Evolutionary conservation across 2,113 vertebrate species (phyloP).

Genomic region (Heloderma charlesbogerti): DNA sequence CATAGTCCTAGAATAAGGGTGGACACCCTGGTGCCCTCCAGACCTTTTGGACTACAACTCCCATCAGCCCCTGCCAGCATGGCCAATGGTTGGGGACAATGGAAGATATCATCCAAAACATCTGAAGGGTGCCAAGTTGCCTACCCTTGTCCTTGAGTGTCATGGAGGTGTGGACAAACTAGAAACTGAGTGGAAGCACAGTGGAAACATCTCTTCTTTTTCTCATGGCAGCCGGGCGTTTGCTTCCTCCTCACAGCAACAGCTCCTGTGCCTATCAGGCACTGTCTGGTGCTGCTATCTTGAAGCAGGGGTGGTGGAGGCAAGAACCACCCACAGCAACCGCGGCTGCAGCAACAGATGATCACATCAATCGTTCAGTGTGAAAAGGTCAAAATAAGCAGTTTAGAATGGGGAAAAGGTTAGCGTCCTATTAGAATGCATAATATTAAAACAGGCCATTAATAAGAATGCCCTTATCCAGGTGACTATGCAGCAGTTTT

Average conservation of each 20-base stretch:
- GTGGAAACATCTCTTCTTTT: neutral
- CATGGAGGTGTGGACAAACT: neutral
- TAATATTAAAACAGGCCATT: neutral
- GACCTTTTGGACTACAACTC: too few relatives aligned
- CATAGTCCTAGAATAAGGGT: too few relatives aligned
- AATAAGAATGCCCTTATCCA: neutral
- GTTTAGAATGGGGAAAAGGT: neutral
- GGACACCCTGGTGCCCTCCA: too few relatives aligned
- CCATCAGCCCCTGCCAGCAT: too few relatives aligned
- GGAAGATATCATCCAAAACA: too few relatives aligned
- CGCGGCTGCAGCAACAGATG: neutral
- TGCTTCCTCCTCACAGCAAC: neutral
- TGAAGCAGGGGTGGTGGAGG: neutral
- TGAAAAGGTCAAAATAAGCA: neutral
- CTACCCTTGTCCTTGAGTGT: too few relatives aligned
- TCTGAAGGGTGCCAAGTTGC: too few relatives aligned
- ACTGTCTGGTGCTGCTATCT: neutral
- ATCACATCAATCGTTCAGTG: neutral
- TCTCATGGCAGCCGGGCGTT: neutral
- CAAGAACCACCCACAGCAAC: neutral
- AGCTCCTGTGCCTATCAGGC: neutral
- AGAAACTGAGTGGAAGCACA: neutral
- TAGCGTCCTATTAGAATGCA: neutral
- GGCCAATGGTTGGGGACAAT: too few relatives aligned
- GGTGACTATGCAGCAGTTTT: neutral